Conservation (phyloP, 2,113 vertebrate genomes). For the Panurus biarmicus region DNA sequence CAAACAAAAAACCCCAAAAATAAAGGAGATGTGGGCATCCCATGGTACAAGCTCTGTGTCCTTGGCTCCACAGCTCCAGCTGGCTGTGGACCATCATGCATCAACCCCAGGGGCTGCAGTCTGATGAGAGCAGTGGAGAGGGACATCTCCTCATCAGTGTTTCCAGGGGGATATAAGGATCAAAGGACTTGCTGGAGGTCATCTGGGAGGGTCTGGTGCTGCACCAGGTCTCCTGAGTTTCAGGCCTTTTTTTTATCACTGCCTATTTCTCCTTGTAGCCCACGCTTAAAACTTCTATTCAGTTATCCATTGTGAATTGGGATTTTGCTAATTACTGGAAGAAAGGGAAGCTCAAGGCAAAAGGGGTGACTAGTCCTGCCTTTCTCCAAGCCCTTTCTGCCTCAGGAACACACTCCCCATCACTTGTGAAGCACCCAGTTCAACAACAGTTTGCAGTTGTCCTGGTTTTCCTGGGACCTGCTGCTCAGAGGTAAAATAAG, state of each 20-base stretch:
- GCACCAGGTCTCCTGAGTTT: background rate
- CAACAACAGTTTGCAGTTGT: background rate
- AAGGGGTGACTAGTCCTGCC: background rate
- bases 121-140: background rate
- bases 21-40: background rate
- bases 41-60: background rate
- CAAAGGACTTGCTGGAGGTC: background rate
- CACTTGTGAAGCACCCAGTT: background rate
- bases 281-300: background rate
- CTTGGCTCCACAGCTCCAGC: background rate
- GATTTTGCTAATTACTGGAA: slow-evolving; percentile 22
- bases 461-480: background rate
- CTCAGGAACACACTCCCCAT: background rate
- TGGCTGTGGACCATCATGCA: fast-evolving
- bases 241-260: background rate
- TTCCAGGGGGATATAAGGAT: background rate
- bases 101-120: background rate
- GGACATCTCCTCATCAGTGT: background rate
- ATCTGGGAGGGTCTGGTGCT: background rate
- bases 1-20: too few species aligned
- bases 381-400: background rate
- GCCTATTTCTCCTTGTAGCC: background rate
- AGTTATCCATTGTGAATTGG: background rate
- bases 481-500: background rate
- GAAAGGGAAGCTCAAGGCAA: background rate